Evolutionary conservation across 2,797 vertebrate species (phyloP).

Genomic region (Malacoraja senta): DNA sequence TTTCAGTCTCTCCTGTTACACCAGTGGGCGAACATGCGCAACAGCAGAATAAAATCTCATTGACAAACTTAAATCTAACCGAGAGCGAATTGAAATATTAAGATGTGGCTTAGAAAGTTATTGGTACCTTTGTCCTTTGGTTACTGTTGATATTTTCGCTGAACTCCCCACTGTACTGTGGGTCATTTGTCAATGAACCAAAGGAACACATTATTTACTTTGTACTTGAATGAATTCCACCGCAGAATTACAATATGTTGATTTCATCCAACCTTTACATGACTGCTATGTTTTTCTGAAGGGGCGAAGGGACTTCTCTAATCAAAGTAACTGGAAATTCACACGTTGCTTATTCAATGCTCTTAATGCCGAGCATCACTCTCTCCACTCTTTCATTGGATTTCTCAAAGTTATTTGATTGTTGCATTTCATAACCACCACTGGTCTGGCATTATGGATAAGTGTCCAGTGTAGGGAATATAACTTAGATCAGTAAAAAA

Average conservation of each 20-base stretch:
- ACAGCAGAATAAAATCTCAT: background rate
- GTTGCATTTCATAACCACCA: background rate
- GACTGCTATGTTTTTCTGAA: background rate
- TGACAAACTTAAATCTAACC: no score
- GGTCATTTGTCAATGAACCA: constrained; percentile 2
- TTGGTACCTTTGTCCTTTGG: background rate
- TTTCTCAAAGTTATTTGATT: background rate
- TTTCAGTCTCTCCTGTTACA: background rate
- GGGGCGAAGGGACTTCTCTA: background rate
- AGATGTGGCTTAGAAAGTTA: no score
- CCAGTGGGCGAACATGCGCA: background rate
- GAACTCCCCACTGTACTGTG: no score
- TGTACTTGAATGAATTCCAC: background rate
- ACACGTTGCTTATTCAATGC: background rate
- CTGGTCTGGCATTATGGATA: background rate
- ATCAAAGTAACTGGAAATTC: background rate
- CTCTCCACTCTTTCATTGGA: background rate
- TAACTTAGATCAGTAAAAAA: no score
- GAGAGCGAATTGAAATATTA: background rate
- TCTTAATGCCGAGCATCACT: background rate
- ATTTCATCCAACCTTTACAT: background rate
- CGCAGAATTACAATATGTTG: background rate
- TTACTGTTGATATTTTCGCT: background rate
- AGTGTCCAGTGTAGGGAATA: background rate
- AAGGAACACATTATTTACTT: background rate